phyloP scores from a whole-genome alignment of 2,888 invertebrate species.

The Autographa gamma region DNA sequence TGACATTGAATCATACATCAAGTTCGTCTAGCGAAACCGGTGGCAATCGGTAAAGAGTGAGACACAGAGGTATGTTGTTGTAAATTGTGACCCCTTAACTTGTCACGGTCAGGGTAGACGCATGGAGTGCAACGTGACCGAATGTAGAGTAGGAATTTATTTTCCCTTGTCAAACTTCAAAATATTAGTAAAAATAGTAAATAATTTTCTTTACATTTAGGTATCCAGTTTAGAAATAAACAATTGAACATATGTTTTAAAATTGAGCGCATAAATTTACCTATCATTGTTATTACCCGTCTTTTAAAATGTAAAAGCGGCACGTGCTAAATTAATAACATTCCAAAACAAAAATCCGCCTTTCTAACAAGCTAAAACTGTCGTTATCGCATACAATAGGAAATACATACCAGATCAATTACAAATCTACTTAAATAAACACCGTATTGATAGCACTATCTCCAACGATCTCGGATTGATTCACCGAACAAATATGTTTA shows the following conservation, averaged over 20 bases:
- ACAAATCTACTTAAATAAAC: constrained; percentile 5
- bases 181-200: no score
- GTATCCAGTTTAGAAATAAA: no score
- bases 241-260: no score
- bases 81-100: not conserved
- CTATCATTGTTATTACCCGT: no score
- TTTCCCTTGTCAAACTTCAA: no score
- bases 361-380: not conserved
- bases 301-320: no score
- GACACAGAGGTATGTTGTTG: constrained; percentile 16
- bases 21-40: constrained; percentile 23
- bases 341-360: not conserved
- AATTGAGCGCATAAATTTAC: no score
- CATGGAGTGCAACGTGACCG: not conserved
- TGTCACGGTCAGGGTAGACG: not conserved
- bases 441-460: not conserved
- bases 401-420: not conserved
- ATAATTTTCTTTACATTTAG: no score
- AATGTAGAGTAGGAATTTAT: no score
- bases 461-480: constrained; percentile 16
- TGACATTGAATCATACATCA: constrained; percentile 31
- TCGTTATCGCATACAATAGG: not conserved
- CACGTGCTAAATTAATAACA: no score
- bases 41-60: constrained; percentile 22
- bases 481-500: constrained; percentile 55